Conservation (phyloP, 2,888 invertebrate species). For the Congeria kusceri region DNA sequence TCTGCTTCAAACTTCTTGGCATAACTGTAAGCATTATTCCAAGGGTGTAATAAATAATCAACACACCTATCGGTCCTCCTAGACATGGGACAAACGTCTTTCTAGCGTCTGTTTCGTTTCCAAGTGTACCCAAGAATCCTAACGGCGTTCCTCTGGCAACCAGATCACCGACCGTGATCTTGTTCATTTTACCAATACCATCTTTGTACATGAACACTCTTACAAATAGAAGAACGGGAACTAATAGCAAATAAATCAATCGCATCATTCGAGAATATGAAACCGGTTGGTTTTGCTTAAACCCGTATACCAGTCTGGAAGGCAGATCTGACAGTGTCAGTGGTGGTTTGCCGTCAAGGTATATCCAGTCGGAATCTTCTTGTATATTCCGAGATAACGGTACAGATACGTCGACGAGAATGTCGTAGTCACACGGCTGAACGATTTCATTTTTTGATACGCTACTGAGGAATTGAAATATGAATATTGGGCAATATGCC, state of each 20-base stretch:
- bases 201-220: background rate
- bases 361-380: slow-evolving; percentile 7
- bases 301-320: background rate
- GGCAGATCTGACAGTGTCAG: background rate
- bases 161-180: background rate
- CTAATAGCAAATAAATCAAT: background rate
- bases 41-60: background rate
- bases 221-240: slow-evolving; percentile 1
- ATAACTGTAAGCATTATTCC: background rate
- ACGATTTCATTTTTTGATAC: background rate
- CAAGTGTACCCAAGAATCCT: background rate
- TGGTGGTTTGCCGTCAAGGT: slow-evolving; percentile 7
- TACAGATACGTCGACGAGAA: background rate
- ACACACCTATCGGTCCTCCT: background rate
- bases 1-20: slow-evolving; percentile 16
- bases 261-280: background rate
- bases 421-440: background rate
- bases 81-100: slow-evolving; percentile 10
- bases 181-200: background rate
- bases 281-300: background rate
- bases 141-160: background rate
- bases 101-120: background rate
- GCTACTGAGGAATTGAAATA: background rate
- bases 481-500: background rate
- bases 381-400: background rate